Evolutionary conservation across 2,888 invertebrate genomes (phyloP).

Genomic region (Megaustenia siamemsis): DNA sequence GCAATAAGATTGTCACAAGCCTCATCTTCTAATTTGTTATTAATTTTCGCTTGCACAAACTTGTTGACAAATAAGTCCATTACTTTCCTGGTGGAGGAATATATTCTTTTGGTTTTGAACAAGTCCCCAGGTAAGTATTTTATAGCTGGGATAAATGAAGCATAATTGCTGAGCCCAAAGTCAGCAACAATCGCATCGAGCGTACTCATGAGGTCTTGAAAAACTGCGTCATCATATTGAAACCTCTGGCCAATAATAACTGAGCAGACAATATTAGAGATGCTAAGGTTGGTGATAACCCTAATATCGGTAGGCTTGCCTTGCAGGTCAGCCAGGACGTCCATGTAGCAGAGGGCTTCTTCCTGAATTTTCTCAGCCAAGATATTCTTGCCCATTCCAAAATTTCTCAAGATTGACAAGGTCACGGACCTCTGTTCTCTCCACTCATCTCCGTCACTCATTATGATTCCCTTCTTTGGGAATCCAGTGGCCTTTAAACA

Average conservation of each 20-base stretch:
- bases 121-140: constrained; percentile 29
- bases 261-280: constrained; percentile 29
- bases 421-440: constrained; percentile 22
- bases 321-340: neutral
- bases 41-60: neutral
- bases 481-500: neutral
- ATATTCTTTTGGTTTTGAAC: constrained; percentile 18
- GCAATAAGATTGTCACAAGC: neutral
- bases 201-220: neutral
- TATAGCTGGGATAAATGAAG: neutral
- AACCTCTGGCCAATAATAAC: constrained; percentile 17
- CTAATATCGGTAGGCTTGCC: constrained; percentile 9
- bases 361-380: constrained; percentile 34
- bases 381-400: constrained; percentile 40
- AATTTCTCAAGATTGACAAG: neutral
- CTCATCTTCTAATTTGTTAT: neutral
- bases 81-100: neutral
- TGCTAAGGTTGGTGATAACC: neutral
- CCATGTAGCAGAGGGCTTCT: neutral
- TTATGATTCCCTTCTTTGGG: neutral
- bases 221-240: neutral
- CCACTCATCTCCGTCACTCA: neutral
- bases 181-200: neutral
- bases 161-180: neutral
- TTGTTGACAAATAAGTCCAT: constrained; percentile 7